Conservation (phyloP, 2,888 invertebrate genomes). For the Pammene fasciana region DNA sequence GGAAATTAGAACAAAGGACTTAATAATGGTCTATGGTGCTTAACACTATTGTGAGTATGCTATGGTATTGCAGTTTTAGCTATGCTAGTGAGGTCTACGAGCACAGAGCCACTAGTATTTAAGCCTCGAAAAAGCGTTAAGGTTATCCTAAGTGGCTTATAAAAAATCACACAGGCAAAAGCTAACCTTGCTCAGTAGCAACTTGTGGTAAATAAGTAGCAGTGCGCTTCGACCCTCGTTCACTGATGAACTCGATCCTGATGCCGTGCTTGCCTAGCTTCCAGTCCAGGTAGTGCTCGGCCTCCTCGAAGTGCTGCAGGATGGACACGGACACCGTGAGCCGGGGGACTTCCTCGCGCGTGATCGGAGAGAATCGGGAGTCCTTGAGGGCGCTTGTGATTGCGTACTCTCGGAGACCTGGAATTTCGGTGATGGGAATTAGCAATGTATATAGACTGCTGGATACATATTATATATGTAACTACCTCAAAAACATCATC, state of each 20-base stretch:
- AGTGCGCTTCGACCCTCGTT: slow-evolving; percentile 95
- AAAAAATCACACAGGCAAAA: not conserved
- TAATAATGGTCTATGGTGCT: too few species aligned
- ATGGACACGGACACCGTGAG: slow-evolving; percentile 98
- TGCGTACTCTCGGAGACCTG: slow-evolving; percentile 97
- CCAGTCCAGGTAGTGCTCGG: slow-evolving; percentile 98
- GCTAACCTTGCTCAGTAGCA: slow-evolving; percentile 96
- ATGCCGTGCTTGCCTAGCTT: slow-evolving; percentile 98
- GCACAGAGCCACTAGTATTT: too few species aligned
- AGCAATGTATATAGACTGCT: not conserved
- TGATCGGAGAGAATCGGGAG: slow-evolving; percentile 97
- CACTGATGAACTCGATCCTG: slow-evolving; percentile 97
- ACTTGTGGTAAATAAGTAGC: slow-evolving; percentile 99
- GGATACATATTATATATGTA: too few species aligned
- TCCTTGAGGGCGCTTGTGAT: slow-evolving; percentile 99
- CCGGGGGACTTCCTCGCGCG: slow-evolving; percentile 95
- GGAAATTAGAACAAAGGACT: too few species aligned
- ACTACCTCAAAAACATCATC: too few species aligned
- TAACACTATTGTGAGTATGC: too few species aligned
- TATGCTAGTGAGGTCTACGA: too few species aligned
- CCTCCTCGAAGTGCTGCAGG: slow-evolving; percentile 97
- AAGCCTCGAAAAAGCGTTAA: too few species aligned
- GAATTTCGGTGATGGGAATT: slow-evolving; percentile 40
- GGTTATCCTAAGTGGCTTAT: too few species aligned
- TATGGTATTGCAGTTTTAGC: too few species aligned